Conservation (phyloP, 2,113 vertebrate species). For the Gnathonemus longibarbis region DNA sequence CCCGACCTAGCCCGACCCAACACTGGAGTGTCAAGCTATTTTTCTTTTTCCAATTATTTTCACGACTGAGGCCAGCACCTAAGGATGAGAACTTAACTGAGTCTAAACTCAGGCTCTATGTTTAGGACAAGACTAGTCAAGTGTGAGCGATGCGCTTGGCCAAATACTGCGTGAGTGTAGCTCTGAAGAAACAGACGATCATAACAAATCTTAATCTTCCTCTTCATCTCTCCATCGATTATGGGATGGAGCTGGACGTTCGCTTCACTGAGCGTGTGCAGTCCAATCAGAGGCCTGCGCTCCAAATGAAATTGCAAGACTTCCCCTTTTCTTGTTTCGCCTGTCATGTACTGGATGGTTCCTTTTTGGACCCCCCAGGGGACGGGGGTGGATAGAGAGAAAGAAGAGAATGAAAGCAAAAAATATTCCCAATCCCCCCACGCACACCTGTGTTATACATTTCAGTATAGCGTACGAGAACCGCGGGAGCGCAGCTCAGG, state of each 20-base stretch:
- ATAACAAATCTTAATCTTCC: background rate
- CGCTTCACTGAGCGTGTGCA: background rate
- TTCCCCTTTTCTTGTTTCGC: slow-evolving; percentile 25
- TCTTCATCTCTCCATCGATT: background rate
- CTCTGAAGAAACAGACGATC: background rate
- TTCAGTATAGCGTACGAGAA: slow-evolving; percentile 50
- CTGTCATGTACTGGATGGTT: slow-evolving; percentile 47
- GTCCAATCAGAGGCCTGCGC: background rate
- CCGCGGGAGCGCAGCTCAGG: slow-evolving; percentile 44
- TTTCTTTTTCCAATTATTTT: background rate
- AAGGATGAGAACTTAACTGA: background rate
- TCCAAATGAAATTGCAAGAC: background rate
- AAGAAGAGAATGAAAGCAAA: background rate
- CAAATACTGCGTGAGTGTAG: background rate
- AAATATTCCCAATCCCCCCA: slow-evolving; percentile 25
- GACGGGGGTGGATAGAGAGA: slow-evolving; percentile 33
- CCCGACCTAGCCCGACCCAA: slow-evolving; percentile 25
- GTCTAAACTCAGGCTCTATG: background rate
- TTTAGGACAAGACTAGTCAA: background rate
- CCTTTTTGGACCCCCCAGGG: slow-evolving; percentile 41
- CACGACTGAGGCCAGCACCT: background rate
- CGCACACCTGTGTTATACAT: slow-evolving; percentile 56
- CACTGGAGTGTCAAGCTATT: background rate
- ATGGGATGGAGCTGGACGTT: background rate
- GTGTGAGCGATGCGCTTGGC: background rate